Conservation (phyloP, 2,797 vertebrate species). For the Poecilia gillii region DNA sequence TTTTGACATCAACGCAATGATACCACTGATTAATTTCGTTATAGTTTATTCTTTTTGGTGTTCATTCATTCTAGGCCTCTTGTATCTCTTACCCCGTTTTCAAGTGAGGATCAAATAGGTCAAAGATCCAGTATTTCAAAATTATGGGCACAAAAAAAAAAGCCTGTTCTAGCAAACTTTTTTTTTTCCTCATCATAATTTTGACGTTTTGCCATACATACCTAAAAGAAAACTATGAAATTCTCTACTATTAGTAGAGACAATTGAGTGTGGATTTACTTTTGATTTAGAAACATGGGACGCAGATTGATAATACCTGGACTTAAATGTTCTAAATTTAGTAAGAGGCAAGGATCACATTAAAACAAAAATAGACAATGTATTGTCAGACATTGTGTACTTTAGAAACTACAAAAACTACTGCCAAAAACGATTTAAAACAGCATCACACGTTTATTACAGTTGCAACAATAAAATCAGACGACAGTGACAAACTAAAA, state of each 20-base stretch:
- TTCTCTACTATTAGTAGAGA: not conserved
- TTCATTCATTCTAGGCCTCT: not conserved
- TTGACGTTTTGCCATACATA: not conserved
- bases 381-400: not conserved
- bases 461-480: not conserved
- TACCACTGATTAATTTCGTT: not conserved
- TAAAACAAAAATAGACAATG: not conserved
- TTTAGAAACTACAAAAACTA: not conserved
- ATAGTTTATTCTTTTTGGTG: not conserved
- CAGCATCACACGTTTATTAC: not conserved
- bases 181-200: not conserved
- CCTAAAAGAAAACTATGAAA: not conserved
- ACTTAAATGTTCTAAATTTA: not conserved
- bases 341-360: not conserved
- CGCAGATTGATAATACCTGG: not conserved
- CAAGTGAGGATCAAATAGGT: not conserved
- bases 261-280: not conserved
- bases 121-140: not conserved
- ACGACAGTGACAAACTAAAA: not conserved
- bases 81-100: not conserved
- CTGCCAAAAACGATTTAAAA: not conserved
- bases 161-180: too few species aligned
- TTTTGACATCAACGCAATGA: not conserved
- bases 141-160: not conserved
- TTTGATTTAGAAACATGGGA: not conserved